Evolutionary conservation across 1,140 invertebrate genomes (phyloP), one percentile per base, ranked within the genome.

Genomic region (Rhagoletis pomonella): DNA sequence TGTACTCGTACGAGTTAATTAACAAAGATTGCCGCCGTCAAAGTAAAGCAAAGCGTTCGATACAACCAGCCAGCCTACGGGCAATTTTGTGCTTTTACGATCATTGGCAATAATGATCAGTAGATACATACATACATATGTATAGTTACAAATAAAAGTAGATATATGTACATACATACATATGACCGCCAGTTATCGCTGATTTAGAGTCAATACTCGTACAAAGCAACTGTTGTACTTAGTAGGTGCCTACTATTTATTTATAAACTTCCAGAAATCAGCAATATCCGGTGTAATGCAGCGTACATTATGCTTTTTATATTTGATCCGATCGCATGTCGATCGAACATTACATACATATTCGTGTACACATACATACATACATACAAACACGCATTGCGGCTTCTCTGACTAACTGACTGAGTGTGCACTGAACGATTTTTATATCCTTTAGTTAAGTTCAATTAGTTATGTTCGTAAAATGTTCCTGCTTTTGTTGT

Each of bases 191-290:
- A 81, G 73, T 55, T 17, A 12, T 55, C 47, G 73, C 73, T 81
- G 73, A 81, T 81, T 81, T 81, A 81, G 42, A 81, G 73, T 58
- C 47, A 81, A 55, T 55, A 29, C 29, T 29, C 29, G 29, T 29
- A 55, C 10, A 2, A 55, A 55, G 50, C 50, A 55, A 55, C 50
- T 7, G 42, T 29, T 14, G 60, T 62, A 62, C 4, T 62, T 14
- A 17, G 12, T 14, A 17, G 12, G 60, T 62, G n/a, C 60, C 67
- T 17, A 47, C 67, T 47, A 73, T 55, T 19, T 81, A 81, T 81
- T 81, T 81, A 81, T 81, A 81, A 81, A 81, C 73, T 81, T 81
- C n/a, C 47, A 81, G 47, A 81, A 81, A 81, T 81, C 73, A 81
- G 73, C 73, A 81, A 81, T 81, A 81, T 81, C 73, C 73, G 73